phyloP scores from a whole-genome alignment of 2,888 invertebrate species.

The Mongoloraphidia duomilia region DNA sequence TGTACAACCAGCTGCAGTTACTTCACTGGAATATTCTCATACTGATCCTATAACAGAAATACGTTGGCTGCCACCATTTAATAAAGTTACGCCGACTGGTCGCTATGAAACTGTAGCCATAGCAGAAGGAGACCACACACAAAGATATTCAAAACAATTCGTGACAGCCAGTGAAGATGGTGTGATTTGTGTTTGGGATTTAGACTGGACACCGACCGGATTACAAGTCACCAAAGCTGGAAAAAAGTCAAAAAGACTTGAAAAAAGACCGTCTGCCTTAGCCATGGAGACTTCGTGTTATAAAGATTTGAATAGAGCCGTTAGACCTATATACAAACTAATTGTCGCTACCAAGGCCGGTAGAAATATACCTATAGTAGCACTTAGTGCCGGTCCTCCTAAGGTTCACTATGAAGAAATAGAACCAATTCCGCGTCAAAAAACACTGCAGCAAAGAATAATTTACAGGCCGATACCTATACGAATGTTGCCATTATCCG shows the following conservation, averaged over 20 bases:
- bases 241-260: constrained; percentile 33
- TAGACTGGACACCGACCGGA: constrained; percentile 35
- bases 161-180: constrained; percentile 53
- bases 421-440: neutral
- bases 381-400: neutral
- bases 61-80: constrained; percentile 51
- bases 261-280: constrained; percentile 41
- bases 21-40: constrained; percentile 46
- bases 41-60: constrained; percentile 47
- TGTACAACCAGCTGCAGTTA: constrained; percentile 44
- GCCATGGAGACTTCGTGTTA: constrained; percentile 43
- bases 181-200: constrained; percentile 53
- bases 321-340: constrained; percentile 48
- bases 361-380: neutral
- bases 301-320: constrained; percentile 40
- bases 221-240: constrained; percentile 23
- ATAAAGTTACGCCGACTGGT: constrained; percentile 44
- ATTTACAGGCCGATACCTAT: neutral
- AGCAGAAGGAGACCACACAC: constrained; percentile 20
- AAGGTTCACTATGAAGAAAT: neutral
- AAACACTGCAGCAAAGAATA: neutral
- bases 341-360: neutral
- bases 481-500: neutral
- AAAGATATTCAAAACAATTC: constrained; percentile 41
- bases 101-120: constrained; percentile 28